A percentile compares a stretch with the other conserved stretches of the same genome.
Conservation (phyloP, 2,888 invertebrate species). For the Acanthosepion esculentum region DNA sequence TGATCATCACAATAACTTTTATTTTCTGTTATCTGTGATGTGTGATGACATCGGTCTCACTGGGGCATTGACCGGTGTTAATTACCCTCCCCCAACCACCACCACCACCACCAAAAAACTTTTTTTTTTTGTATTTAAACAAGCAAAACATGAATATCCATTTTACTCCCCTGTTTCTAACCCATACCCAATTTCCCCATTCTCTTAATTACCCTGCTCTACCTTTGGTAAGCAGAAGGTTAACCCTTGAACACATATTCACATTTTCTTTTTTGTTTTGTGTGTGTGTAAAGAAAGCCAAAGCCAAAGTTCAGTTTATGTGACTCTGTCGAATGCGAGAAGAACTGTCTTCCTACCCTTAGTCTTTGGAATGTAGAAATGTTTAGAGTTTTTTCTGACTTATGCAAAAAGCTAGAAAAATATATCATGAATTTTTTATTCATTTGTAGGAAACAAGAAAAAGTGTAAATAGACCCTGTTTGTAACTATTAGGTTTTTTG, state of each 20-base stretch:
- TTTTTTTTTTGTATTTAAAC: background rate
- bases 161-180: background rate
- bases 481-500: constrained; percentile 45
- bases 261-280: background rate
- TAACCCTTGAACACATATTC: constrained; percentile 11
- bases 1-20: constrained; percentile 1
- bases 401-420: constrained; percentile 47
- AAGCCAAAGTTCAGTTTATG: constrained; percentile 25
- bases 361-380: constrained; percentile 48
- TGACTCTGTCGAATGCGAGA: constrained; percentile 45
- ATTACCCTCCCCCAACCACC: constrained; percentile 16
- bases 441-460: background rate
- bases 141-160: constrained; percentile 33
- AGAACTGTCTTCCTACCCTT: constrained; percentile 49
- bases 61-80: constrained; percentile 11
- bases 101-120: background rate
- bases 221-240: constrained; percentile 2
- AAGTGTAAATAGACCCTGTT: constrained; percentile 43
- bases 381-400: constrained; percentile 46
- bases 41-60: constrained; percentile 33
- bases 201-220: background rate
- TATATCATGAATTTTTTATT: background rate
- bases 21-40: background rate
- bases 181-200: background rate
- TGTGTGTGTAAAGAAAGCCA: background rate